Base-by-base conservation (phyloP, 2,888 invertebrate genomes). In the Apamea sordens region DNA sequence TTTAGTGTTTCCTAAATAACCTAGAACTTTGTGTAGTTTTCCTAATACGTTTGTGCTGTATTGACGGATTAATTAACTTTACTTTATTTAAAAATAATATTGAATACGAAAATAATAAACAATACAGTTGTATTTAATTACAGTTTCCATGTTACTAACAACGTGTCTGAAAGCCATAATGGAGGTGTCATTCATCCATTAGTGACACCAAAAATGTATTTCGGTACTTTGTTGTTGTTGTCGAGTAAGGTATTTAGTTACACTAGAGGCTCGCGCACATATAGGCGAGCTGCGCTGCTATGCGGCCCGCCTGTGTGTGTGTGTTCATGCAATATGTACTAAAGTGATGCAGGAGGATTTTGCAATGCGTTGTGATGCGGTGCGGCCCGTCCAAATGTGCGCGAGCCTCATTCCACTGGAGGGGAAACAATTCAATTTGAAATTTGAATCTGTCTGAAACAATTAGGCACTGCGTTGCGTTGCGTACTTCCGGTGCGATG, bases 141-240 rank as follows among this genome's bases (percentile, higher is more conserved):
- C n/a, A 41, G 21, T 21, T 59, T 28, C 10, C 24, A 7, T 24
- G 36, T 36, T 56, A 36, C 5, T 18, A 73, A 47, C 8, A 24
- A 36, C 15, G 15, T 18, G 32, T 3, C 24, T 11, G 18, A 2
- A 32, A 47, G 32, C 24, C 44, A 44, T 56, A 65, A 75, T 77
- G n/a, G 76, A 65, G 76, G 18, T 77, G 76, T 11, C 76, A 73
- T 53, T 76, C 74, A 73, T 74, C 32, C 11, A 32, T 65, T 53
- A 44, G 65, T 56, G 53, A 32, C n/a, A 73, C 44, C 41, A 74
- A 77, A 47, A 74, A 32, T 53, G 41, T 41, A 72, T 61, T 41
- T 73, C 7, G 24, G 53, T 24, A 64, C 24, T 64, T 36, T 65
- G 64, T 64, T 74, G 50, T 53, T 63, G 24, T n/a, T n/a, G 44